Evolutionary conservation across 1,140 invertebrate genomes (phyloP), one percentile per base, ranked within the genome.

Genomic region (Caenorhabditis tropicalis): DNA sequence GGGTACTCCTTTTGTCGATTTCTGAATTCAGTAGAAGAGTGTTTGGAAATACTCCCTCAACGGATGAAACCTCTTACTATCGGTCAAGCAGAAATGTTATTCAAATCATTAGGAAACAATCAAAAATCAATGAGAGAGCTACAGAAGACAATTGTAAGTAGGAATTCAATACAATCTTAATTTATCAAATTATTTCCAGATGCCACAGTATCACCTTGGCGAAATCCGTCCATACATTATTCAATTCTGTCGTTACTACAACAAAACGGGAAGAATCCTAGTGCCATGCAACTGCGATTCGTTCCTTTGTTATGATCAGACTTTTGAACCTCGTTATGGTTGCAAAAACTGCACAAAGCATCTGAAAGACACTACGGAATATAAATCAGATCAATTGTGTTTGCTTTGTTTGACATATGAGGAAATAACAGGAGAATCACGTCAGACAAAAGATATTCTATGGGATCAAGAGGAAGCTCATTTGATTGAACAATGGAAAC

Each of bases 341-440:
- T 74, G 65, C 65, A 74, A 29, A 21, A 74, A 74, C 15, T 74
- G 65, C 36, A 74, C 16, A 2, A 74, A 74, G 53, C 33, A 46
- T 12, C 43, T 46, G 36, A 7, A 36, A 46, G 19, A 51, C 15
- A 56, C 19, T 4, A 15, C 12, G 7, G 5, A 43, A 0, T 10
- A 10, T 0, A 10, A 3, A 12, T 10, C 19, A 6, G n/a, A 43
- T 0, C 43, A 74, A 29, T 29, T 74, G 7, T 74, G 65, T 24
- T 10, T 74, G 33, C 15, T 74, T 15, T 74, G 65, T 24, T 6
- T 24, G n/a, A 46, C 19, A 9, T 74, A 74, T 43, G 0, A 24
- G n/a, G 10, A 24, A 0, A 4, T 74, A 1, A 43, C n/a, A 19
- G 31, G 31, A 4, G 19, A 3, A n/a, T n/a, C 6, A 27, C 36